These are phyloP conservation scores for Caenorhabditis zanzibari DNA, from an alignment of 2,888 invertebrate species.

Conservation along the genomic window DNA sequence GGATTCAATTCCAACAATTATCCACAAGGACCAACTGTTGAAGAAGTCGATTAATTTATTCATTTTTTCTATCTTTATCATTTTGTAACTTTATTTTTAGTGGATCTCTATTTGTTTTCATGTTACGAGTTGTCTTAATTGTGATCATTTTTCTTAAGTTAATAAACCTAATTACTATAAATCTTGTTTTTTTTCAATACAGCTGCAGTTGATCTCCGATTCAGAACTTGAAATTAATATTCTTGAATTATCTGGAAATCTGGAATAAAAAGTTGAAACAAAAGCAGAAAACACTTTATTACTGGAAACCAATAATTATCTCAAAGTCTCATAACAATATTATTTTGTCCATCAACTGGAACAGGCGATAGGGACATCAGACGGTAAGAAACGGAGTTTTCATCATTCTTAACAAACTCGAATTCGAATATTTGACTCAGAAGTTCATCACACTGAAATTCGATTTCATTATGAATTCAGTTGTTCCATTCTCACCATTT, in stretches of 20 bases:
- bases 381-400: slow-evolving; percentile 35
- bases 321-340: slow-evolving; percentile 57
- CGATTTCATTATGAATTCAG: background rate
- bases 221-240: no score
- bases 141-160: background rate
- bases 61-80: no score
- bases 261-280: background rate
- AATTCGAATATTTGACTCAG: slow-evolving; percentile 52
- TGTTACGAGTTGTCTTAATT: slow-evolving; percentile 9
- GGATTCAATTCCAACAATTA: slow-evolving; percentile 40
- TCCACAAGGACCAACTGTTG: slow-evolving; percentile 78
- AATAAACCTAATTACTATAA: background rate
- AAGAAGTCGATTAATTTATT: slow-evolving; percentile 78
- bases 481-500: slow-evolving; percentile 20
- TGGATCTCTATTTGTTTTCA: slow-evolving; percentile 4
- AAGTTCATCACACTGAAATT: slow-evolving; percentile 49
- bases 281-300: background rate
- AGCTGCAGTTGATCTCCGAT: no score
- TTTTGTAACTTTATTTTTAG: no score
- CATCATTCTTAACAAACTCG: slow-evolving; percentile 47
- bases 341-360: slow-evolving; percentile 42
- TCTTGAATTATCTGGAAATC: no score
- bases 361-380: slow-evolving; percentile 21
- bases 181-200: background rate
- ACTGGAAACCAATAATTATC: background rate